Conservation (phyloP, 1,140 invertebrate genomes). For the Eulimnadia texana region DNA sequence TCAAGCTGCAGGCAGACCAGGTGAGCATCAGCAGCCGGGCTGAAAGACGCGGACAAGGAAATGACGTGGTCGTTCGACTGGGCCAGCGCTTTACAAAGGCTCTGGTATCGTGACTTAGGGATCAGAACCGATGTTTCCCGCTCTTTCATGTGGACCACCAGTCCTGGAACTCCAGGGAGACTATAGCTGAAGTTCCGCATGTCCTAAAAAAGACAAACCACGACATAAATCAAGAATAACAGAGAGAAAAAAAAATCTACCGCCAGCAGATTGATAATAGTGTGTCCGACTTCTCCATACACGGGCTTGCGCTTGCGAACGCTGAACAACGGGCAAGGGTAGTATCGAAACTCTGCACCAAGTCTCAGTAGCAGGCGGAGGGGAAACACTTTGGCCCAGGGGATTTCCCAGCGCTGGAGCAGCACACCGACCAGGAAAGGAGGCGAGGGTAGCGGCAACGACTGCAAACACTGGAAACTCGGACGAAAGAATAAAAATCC, state of each 20-base stretch:
- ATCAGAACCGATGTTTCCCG: constrained; percentile 63
- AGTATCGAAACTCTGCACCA: constrained; percentile 74
- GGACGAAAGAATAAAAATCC: constrained; percentile 71
- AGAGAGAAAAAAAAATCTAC: constrained; percentile 24
- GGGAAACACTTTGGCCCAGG: constrained; percentile 74
- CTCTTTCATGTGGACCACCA: constrained; percentile 72
- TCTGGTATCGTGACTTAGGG: constrained; percentile 64
- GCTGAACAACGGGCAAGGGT: constrained; percentile 74
- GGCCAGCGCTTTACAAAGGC: constrained; percentile 50
- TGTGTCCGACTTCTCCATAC: constrained; percentile 77
- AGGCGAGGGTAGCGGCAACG: constrained; percentile 53
- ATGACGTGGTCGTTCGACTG: constrained; percentile 75
- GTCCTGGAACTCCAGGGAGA: constrained; percentile 55
- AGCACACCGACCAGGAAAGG: constrained; percentile 68
- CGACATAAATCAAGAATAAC: background rate
- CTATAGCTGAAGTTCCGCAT: constrained; percentile 77
- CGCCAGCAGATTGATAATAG: constrained; percentile 74
- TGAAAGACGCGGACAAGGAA: constrained; percentile 68
- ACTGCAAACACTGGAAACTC: constrained; percentile 67
- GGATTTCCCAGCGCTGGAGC: constrained; percentile 71
- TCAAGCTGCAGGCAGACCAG: constrained; percentile 72
- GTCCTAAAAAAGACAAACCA: constrained; percentile 36
- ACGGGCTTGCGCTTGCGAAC: constrained; percentile 60
- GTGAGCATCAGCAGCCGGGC: constrained; percentile 65
- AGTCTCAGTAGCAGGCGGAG: constrained; percentile 58